Evolutionary conservation across 2,888 invertebrate genomes (phyloP), one percentile per base, ranked within the genome.

Genomic region (Saturnia pavonia): DNA sequence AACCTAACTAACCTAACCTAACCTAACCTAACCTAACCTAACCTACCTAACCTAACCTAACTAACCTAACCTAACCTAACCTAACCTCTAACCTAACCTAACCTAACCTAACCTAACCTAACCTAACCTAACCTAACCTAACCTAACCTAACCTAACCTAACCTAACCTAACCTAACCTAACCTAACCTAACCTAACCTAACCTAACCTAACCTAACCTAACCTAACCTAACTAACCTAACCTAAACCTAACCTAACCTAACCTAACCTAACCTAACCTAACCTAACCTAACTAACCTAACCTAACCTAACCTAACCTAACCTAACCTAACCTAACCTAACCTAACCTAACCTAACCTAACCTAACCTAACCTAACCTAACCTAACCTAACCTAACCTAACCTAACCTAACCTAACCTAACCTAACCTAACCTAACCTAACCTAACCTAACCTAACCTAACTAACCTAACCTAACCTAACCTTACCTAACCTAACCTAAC

Each of bases 241-340:
- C 54, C 66, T 68, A 69, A 73, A 73, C 72, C 74, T 71, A 74
- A 72, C 72, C 72, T 72, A 72, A 72, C 72, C 74, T 74, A 74
- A 72, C 74, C 74, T 71, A 74, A 72, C 72, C 74, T 72, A 74
- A 74, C 74, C 73, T 74, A 75, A 73, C 75, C 75, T 73, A 76
- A 75, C 76, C 74, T 74, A 75, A 74, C 77, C 74, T 74, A 74
- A n/a, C n/a, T n/a, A 74, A 74, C 74, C 75, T 72, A 75, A 75
- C 74, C 72, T 72, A 72, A 72, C 72, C 69, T 69, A 69, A 72
- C 69, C 69, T 73, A 73, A 73, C 73, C 73, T 74, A 74, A 73
- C 72, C 73, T 73, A 73, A 73, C 73, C 73, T 73, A 72, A 75
- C 74, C 73, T 72, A 73, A 72, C 72, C 72, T 72, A 73, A 72